A percentile compares a stretch with the other conserved stretches of the same genome.
These are phyloP conservation scores for Betta splendens DNA, from an alignment of 2,797 vertebrate species.

Conservation along the genomic window DNA sequence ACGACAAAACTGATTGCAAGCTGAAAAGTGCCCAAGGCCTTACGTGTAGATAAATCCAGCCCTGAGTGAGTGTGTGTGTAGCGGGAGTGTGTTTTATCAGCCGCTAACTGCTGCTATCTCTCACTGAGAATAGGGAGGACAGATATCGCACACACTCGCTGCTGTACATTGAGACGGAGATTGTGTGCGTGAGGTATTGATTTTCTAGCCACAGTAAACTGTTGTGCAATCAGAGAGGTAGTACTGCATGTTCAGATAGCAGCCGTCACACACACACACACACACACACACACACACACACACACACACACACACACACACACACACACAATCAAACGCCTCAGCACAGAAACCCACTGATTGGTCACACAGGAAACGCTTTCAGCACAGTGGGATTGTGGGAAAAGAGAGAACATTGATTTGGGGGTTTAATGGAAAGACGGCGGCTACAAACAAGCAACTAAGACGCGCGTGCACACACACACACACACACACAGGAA, in stretches of 20 bases:
- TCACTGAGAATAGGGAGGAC: conserved; percentile 28
- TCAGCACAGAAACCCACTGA: conserved; percentile 43
- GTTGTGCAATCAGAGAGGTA: conserved; percentile 55
- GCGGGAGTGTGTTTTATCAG: conserved; percentile 37
- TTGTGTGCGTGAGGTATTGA: conserved; percentile 49
- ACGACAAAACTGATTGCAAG: conserved; percentile 9
- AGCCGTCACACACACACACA: conserved; percentile 26
- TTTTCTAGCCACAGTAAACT: conserved; percentile 62
- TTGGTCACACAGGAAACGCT: conserved; percentile 68
- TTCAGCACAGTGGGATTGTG: conserved; percentile 64
- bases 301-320: conserved; percentile 22
- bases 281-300: conserved; percentile 21
- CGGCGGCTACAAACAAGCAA: conserved; percentile 33
- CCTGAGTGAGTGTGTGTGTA: background rate
- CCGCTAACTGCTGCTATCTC: conserved; percentile 27
- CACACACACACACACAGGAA: conserved; percentile 2
- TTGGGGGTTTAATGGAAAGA: conserved; percentile 67
- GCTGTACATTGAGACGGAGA: conserved; percentile 17
- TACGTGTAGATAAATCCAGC: conserved; percentile 5
- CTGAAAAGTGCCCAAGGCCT: conserved; percentile 3
- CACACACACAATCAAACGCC: conserved; percentile 23
- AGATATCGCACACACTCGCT: conserved; percentile 32
- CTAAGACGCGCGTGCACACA: conserved; percentile 16
- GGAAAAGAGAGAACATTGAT: conserved; percentile 70
- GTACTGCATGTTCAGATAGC: conserved; percentile 58